A percentile compares a stretch with the other conserved stretches of the same genome.
phyloP scores from a whole-genome alignment of 2,113 vertebrate genomes.

The Mormoops blainvillei region DNA sequence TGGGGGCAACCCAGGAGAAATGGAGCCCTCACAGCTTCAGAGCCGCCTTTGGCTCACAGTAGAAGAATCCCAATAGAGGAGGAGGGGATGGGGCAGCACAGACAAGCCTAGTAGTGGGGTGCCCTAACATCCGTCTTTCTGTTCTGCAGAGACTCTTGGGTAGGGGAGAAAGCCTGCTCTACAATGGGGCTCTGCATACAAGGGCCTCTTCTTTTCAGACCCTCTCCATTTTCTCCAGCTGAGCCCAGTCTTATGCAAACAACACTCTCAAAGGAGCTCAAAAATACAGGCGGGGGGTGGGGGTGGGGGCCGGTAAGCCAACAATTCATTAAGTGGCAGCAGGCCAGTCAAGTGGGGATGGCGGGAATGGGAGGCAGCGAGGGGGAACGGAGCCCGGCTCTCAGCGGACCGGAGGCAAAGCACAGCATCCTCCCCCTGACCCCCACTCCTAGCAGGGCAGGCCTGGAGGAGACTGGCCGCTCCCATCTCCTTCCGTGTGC shows the following conservation, averaged over 20 bases:
- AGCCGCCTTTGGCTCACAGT: neutral
- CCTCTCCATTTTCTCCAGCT: conserved; percentile 81
- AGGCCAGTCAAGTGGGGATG: conserved; percentile 34
- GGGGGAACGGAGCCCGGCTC: neutral
- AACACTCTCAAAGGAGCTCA: conserved; percentile 45
- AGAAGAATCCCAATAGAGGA: neutral
- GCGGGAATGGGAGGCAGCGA: neutral
- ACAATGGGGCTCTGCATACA: conserved; percentile 84
- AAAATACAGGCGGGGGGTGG: conserved; percentile 44
- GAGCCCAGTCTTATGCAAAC: conserved; percentile 78
- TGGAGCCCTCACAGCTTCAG: neutral
- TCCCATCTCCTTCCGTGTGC: neutral
- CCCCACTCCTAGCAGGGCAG: neutral
- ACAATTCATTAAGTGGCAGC: conserved; percentile 80
- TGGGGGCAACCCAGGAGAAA: conserved; percentile 26
- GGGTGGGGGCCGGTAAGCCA: neutral
- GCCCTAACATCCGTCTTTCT: conserved; percentile 56
- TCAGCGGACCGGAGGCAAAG: conserved; percentile 22
- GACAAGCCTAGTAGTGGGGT: conserved; percentile 50
- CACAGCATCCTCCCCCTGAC: neutral
- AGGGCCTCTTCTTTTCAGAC: conserved; percentile 82
- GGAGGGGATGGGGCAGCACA: conserved; percentile 62
- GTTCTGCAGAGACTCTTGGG: neutral
- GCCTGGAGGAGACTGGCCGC: neutral
- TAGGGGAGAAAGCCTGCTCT: conserved; percentile 36